phyloP scores from a whole-genome alignment of 1,140 invertebrate species.

The Delia radicum region DNA sequence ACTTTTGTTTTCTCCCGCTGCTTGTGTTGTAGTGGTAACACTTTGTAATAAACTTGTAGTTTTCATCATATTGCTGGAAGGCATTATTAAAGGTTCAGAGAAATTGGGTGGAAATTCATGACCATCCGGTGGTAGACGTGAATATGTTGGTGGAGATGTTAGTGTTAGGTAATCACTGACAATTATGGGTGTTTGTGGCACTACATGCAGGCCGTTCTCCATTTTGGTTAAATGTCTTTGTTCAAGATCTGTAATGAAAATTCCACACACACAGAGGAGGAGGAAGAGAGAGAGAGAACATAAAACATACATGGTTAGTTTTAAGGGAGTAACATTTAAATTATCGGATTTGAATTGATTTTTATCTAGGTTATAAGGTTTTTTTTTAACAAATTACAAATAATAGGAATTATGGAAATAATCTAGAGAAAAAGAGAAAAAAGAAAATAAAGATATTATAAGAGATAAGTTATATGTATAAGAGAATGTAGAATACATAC shows the following conservation, averaged over 20 bases:
- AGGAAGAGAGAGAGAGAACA: background rate
- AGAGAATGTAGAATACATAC: background rate
- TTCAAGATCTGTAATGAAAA: slow-evolving; percentile 26
- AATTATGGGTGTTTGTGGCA: slow-evolving; percentile 27
- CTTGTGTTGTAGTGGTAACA: slow-evolving; percentile 28
- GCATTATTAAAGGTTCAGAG: slow-evolving; percentile 61
- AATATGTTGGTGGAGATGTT: slow-evolving; percentile 58
- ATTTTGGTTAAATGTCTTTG: slow-evolving; percentile 31
- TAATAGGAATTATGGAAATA: slow-evolving; percentile 23
- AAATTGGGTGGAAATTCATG: slow-evolving; percentile 81
- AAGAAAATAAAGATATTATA: background rate
- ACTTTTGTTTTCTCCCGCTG: slow-evolving; percentile 34
- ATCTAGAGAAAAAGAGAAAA: background rate
- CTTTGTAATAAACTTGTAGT: slow-evolving; percentile 27
- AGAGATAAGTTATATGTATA: background rate
- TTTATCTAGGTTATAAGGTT: background rate
- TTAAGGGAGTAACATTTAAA: background rate
- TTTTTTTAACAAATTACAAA: background rate
- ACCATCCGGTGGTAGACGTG: slow-evolving; percentile 81
- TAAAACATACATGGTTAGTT: slow-evolving; percentile 1
- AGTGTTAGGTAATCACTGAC: slow-evolving; percentile 43
- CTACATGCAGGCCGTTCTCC: slow-evolving; percentile 33
- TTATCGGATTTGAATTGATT: background rate
- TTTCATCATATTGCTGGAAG: slow-evolving; percentile 29
- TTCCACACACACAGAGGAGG: background rate